Percentiles rank a stretch among this genome's conserved stretches.
These are phyloP conservation scores for Parazoanthus darwini DNA, from an alignment of 92 coral and sea anemone species.

Conservation along the genomic window DNA sequence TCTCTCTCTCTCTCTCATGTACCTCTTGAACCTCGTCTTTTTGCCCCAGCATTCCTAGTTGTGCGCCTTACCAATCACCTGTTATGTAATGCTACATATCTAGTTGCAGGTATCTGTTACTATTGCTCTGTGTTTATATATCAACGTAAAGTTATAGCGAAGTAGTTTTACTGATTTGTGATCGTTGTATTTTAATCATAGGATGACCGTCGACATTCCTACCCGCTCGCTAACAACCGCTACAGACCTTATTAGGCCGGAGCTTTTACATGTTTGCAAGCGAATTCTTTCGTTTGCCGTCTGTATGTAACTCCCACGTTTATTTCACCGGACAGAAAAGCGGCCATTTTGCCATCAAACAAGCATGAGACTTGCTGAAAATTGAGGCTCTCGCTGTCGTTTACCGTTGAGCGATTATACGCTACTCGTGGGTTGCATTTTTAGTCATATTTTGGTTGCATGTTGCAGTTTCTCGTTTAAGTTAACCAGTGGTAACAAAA, in stretches of 20 bases:
- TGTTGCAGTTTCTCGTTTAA: background rate
- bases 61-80: background rate
- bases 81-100: background rate
- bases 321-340: background rate
- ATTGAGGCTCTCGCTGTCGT: too few species aligned
- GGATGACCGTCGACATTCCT: conserved; percentile 81
- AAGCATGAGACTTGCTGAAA: background rate
- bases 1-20: background rate
- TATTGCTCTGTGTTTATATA: background rate
- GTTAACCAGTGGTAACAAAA: background rate
- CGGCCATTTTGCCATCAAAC: background rate
- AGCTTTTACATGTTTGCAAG: background rate
- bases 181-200: conserved; percentile 4
- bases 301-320: background rate
- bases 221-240: conserved; percentile 71
- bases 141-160: background rate
- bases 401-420: too few species aligned
- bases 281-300: background rate
- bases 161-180: background rate
- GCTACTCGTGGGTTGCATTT: background rate
- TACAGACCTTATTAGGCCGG: conserved; percentile 67
- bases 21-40: background rate
- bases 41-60: background rate
- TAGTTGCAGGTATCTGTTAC: background rate
- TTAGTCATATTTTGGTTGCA: too few species aligned